Base-by-base conservation (phyloP, 2,113 vertebrate species). In the Heloderma charlesbogerti region DNA sequence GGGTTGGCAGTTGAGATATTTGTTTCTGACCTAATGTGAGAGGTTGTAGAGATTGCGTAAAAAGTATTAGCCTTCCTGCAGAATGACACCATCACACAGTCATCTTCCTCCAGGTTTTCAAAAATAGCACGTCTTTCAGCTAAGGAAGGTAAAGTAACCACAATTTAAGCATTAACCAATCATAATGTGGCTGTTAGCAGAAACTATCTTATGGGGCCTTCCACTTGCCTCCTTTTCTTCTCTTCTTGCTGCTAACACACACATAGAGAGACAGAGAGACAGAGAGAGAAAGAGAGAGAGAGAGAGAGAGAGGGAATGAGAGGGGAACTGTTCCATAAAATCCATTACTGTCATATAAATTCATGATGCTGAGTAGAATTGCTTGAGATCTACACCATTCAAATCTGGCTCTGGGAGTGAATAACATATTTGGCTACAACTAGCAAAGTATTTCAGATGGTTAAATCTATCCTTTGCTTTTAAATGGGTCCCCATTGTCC, bases 381-480 rank as follows among this genome's bases (percentile, higher is more conserved):
- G 5, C 40, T 91, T 81, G n/a, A 93, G 88, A 92, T 93, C 94
- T 92, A 84, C 81, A 86, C 34, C 78, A 7, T 94, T 94, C 94
- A 92, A 94, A 78, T 91, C 67, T 63, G 86, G 29, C 40, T 88
- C 31, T 91, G 91, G 90, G n/a, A 88, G 83, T 86, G 93, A 84
- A 96, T 84, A 92, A 89, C 0, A 0, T 1, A 2, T 88, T 95
- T 91, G 43, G 78, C 80, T 88, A 90, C n/a, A 93, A 90, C 40
- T 71, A 91, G 91, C 89, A 82, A 13, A 54, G 0, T 8, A 15
- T 84, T 92, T 87, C 48, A 1, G 0, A 79, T 67, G 7, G 31
- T 87, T 69, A 79, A 92, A 88, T 95, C 45, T 88, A 90, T 96
- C 90, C 67, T 66, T 88, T 91, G 86, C 83, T 93, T 94, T 94